Evolutionary conservation across 1,140 invertebrate species (phyloP).

Genomic region (Babylonia areolata): DNA sequence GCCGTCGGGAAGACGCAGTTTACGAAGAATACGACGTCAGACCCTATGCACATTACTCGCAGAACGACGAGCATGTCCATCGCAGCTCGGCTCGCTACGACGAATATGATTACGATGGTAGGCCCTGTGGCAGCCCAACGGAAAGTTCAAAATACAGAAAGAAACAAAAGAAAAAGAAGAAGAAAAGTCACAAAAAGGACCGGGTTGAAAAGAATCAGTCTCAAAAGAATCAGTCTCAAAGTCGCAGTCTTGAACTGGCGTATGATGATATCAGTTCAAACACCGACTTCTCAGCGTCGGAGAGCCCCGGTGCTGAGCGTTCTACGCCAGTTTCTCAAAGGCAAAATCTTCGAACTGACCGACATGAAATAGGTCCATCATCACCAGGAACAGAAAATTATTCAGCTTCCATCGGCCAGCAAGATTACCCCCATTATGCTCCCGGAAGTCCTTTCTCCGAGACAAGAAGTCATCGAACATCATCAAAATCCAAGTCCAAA

Average conservation of each 20-base stretch:
- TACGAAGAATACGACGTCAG: conserved; percentile 69
- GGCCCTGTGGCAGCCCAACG: conserved; percentile 1
- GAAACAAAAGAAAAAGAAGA: conserved; percentile 46
- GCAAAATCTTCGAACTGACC: background rate
- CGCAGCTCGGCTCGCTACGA: conserved; percentile 17
- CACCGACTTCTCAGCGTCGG: conserved; percentile 34
- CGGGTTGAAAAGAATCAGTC: conserved; percentile 53
- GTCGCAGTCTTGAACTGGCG: conserved; percentile 54
- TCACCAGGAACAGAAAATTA: conserved; percentile 29
- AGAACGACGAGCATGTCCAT: conserved; percentile 16
- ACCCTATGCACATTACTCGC: conserved; percentile 61
- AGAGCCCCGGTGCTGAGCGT: background rate
- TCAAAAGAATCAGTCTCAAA: conserved; percentile 58
- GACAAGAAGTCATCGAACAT: conserved; percentile 27
- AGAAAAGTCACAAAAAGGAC: conserved; percentile 55
- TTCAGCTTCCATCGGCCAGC: background rate
- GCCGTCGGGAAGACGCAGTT: conserved; percentile 39
- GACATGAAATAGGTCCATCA: background rate
- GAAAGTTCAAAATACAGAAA: conserved; percentile 37
- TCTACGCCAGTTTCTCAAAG: background rate
- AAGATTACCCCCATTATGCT: conserved; percentile 19
- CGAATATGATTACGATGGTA: background rate
- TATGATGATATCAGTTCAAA: conserved; percentile 73
- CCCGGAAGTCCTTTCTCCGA: background rate
- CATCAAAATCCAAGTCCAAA: conserved; percentile 29